These are phyloP conservation scores for Enteromius trimaculatus DNA, from an alignment of 2,797 vertebrate species.

Conservation along the genomic window DNA sequence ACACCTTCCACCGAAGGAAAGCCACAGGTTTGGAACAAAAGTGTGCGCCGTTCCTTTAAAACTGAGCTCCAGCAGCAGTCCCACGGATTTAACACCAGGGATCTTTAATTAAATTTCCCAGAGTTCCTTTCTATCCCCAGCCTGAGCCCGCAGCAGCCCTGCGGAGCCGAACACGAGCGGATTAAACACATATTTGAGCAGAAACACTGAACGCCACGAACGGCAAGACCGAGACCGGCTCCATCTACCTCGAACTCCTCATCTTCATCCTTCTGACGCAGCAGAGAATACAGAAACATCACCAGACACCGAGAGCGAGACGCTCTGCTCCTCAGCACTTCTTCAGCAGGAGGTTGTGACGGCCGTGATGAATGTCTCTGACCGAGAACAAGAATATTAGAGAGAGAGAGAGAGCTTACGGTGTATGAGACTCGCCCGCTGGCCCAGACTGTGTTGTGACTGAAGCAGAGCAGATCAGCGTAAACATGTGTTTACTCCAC, in stretches of 20 bases:
- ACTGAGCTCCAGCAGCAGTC: conserved; percentile 6
- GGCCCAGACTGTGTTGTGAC: neutral
- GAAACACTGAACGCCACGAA: conserved; percentile 14
- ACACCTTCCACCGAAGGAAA: neutral
- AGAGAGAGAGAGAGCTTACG: conserved; percentile 32
- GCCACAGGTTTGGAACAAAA: neutral
- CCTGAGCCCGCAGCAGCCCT: conserved; percentile 24
- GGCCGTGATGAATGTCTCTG: conserved; percentile 34
- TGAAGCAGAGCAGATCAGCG: neutral
- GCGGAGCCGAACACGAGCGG: conserved; percentile 56
- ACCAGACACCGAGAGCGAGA: conserved; percentile 52
- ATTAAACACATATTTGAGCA: neutral
- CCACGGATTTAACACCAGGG: conserved; percentile 66
- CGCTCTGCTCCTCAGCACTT: conserved; percentile 29
- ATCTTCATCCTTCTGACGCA: conserved; percentile 81
- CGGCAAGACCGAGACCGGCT: neutral
- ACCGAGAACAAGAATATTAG: conserved; percentile 40
- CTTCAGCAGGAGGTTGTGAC: neutral
- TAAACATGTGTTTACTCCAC: neutral
- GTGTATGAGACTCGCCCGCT: conserved; percentile 7
- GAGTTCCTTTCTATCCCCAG: conserved; percentile 59
- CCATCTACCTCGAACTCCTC: conserved; percentile 71
- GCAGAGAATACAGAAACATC: conserved; percentile 83
- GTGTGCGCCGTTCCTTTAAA: neutral
- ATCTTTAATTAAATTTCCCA: conserved; percentile 72